Evolutionary conservation across 2,113 vertebrate genomes (phyloP).

Genomic region (Corapipo altera): DNA sequence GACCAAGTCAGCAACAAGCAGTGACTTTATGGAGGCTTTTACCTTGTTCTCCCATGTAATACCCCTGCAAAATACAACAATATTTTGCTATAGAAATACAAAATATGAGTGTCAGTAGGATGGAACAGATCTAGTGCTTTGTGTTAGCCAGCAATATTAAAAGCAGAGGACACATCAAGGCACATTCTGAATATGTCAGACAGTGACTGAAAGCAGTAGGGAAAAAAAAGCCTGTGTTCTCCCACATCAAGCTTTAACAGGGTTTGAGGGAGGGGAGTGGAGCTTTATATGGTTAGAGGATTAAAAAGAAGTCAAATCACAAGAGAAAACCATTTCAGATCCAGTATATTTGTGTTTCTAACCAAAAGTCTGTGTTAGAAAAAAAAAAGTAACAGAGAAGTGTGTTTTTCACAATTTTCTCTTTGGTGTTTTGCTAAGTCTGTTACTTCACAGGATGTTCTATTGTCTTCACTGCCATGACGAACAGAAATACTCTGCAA

Average conservation of each 20-base stretch:
- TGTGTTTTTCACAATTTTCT: conserved; percentile 56
- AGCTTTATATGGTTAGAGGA: conserved; percentile 27
- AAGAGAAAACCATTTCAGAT: conserved; percentile 37
- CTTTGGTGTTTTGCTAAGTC: conserved; percentile 47
- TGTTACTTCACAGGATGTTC: conserved; percentile 61
- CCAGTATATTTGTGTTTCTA: conserved; percentile 26
- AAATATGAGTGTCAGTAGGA: conserved; percentile 21
- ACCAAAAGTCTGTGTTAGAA: background rate
- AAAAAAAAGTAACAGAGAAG: conserved; percentile 30
- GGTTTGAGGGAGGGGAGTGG: conserved; percentile 34
- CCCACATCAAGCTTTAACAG: conserved; percentile 55
- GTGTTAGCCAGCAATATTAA: conserved; percentile 45
- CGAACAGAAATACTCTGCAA: conserved; percentile 25
- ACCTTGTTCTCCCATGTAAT: background rate
- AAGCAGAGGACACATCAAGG: conserved; percentile 53
- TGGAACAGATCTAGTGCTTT: background rate
- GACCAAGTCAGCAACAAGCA: background rate
- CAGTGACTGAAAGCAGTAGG: conserved; percentile 61
- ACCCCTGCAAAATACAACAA: background rate
- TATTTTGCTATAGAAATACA: background rate
- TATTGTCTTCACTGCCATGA: conserved; percentile 36
- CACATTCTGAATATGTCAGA: conserved; percentile 31
- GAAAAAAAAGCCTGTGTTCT: conserved; percentile 23
- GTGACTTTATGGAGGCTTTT: background rate
- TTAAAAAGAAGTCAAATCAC: conserved; percentile 49